Evolutionary conservation across 2,888 invertebrate species (phyloP), one percentile per base, ranked within the genome.

Genomic region (Lampropteryx suffumata): DNA sequence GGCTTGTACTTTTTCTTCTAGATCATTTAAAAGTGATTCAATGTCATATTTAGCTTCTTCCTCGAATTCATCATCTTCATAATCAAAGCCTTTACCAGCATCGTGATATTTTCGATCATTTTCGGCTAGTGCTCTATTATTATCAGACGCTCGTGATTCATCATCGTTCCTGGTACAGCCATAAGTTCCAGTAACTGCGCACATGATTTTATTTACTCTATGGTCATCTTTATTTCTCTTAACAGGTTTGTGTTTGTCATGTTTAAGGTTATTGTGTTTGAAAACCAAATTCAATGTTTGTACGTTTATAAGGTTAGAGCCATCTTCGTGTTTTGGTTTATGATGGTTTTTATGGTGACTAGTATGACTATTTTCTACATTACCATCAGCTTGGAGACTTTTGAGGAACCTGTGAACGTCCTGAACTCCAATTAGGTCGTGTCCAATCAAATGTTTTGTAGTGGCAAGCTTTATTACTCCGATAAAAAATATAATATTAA

Each of bases 11-110:
- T 44, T 12, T 12, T 39, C 30, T 35, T 66, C 66, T 8, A 74
- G 49, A 28, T 68, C 59, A 9, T 68, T 39, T 0, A 73, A 48
- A 9, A 70, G 47, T 11, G 59, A 40, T 29, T 59, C 50, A 0
- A 68, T 36, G 11, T 67, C 62, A 14, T 61, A 43, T 5, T 47
- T 46, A 6, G 62, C 42, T 37, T 62, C 55, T 14, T 50, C 42
- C 13, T 57, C 37, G 21, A 32, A 11, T 13, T 34, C n/a, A 12
- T 7, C 9, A 26, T 35, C 26, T 10, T 9, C n/a, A n/a, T 7
- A 6, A 17, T 6, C 29, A 12, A n/a, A 21, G 2, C 10, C 24
- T 24, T 7, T 24, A 17, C 14, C 26, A 27, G 7, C 9, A 1
- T 33, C 26, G 17, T 4, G 17, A 17, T 4, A 4, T 17, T 17